Conservation (phyloP, 2,113 vertebrate genomes). For the Rhizomys pruinosus region DNA sequence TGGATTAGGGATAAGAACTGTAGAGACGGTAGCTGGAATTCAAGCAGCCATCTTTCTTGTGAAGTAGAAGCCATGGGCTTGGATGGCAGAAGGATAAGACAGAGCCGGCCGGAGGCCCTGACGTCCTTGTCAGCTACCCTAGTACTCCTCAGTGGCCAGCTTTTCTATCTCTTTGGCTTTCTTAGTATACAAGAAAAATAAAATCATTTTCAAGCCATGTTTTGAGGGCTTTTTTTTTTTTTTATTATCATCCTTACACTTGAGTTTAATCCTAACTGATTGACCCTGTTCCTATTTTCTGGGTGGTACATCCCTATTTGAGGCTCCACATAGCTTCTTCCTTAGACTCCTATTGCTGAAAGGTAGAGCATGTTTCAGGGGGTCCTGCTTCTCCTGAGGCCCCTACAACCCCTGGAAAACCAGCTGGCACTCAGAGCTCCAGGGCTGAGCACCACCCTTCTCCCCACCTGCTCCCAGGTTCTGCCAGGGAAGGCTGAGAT, state of each 20-base stretch:
- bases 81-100: neutral
- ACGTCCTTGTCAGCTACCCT: neutral
- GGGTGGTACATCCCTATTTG: neutral
- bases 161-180: neutral
- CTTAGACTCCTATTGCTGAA: neutral
- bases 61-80: neutral
- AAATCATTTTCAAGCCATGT: slow-evolving; percentile 3
- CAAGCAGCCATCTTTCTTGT: neutral
- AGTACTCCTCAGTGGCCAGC: neutral
- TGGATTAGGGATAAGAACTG: neutral
- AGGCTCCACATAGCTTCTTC: slow-evolving; percentile 16
- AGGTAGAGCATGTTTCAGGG: neutral
- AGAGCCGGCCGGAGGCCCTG: neutral
- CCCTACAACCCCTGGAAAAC: neutral
- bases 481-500: neutral
- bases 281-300: neutral
- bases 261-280: neutral
- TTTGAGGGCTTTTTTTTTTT: neutral
- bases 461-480: neutral
- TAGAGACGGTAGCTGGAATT: neutral
- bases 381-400: neutral
- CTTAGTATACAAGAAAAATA: neutral
- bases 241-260: neutral
- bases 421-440: neutral
- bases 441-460: no score